phyloP scores from a whole-genome alignment of 1,140 invertebrate species.

The Aphelinus certus region DNA sequence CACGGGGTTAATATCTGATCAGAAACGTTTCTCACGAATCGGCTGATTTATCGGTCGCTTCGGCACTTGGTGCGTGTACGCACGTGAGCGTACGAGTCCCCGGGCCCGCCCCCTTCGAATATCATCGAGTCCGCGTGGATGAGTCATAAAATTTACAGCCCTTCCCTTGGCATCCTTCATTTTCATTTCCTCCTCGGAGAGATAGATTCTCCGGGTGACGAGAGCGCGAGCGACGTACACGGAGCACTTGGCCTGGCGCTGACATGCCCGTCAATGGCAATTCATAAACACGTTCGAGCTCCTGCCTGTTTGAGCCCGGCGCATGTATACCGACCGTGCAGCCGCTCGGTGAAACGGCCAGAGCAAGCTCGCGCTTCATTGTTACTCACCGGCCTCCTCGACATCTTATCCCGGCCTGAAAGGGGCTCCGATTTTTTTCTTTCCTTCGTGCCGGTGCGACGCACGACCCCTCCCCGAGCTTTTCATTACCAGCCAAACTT shows the following conservation, averaged over 20 bases:
- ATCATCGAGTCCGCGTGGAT: neutral
- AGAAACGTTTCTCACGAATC: neutral
- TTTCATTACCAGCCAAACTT: no score
- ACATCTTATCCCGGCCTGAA: conserved; percentile 4
- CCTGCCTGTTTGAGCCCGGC: neutral
- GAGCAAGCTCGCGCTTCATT: neutral
- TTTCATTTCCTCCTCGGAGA: neutral
- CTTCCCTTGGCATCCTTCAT: neutral
- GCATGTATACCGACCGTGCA: no score
- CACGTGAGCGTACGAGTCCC: neutral
- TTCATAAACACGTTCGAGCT: conserved; percentile 10
- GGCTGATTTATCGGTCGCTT: conserved; percentile 6
- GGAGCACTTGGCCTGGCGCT: neutral
- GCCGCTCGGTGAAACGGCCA: neutral
- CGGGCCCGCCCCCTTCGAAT: no score
- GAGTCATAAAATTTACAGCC: conserved; percentile 4
- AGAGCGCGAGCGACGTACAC: neutral
- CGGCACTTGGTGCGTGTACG: neutral
- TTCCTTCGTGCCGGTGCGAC: no score
- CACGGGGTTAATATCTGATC: neutral
- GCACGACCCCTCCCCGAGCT: no score
- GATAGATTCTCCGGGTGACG: neutral
- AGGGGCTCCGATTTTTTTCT: neutral
- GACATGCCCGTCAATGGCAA: conserved; percentile 6
- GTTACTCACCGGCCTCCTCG: neutral